Percentiles rank a stretch among this genome's conserved stretches.
Evolutionary conservation across 2,797 vertebrate species (phyloP).

Genomic region (Urosaurus nigricauda): DNA sequence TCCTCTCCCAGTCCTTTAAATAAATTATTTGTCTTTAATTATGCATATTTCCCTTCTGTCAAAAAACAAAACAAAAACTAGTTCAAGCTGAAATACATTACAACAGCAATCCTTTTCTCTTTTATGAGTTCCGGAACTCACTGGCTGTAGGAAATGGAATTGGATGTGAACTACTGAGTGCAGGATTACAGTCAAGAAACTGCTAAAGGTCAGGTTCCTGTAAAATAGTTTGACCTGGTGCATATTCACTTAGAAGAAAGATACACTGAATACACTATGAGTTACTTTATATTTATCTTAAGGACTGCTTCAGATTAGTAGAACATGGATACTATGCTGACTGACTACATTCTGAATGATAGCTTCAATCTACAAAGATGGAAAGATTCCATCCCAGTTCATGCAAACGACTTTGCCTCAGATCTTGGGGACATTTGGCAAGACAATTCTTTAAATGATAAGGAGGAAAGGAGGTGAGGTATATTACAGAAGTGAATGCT

Average conservation of each 20-base stretch:
- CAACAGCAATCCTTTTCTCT: background rate
- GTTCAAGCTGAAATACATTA: constrained; percentile 10
- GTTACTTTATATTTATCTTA: background rate
- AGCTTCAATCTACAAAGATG: too few species aligned
- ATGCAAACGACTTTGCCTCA: background rate
- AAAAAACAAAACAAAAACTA: background rate
- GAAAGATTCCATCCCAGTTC: background rate
- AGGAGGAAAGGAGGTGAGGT: background rate
- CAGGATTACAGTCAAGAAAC: background rate
- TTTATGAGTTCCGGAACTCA: background rate
- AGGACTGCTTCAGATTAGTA: background rate
- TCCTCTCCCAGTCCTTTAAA: constrained; percentile 4
- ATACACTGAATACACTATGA: background rate
- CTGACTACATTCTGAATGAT: background rate
- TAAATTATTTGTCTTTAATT: constrained; percentile 29
- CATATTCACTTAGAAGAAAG: background rate
- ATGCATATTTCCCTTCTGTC: background rate
- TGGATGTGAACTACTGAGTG: background rate
- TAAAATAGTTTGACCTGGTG: background rate
- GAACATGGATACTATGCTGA: background rate
- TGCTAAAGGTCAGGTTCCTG: background rate
- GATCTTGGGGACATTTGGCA: background rate
- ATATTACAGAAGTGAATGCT: background rate
- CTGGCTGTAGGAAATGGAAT: background rate
- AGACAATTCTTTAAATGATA: background rate